Percentiles rank a stretch among this genome's conserved stretches.
phyloP scores from a whole-genome alignment of 2,113 vertebrate species.

The Glareola pratincola region DNA sequence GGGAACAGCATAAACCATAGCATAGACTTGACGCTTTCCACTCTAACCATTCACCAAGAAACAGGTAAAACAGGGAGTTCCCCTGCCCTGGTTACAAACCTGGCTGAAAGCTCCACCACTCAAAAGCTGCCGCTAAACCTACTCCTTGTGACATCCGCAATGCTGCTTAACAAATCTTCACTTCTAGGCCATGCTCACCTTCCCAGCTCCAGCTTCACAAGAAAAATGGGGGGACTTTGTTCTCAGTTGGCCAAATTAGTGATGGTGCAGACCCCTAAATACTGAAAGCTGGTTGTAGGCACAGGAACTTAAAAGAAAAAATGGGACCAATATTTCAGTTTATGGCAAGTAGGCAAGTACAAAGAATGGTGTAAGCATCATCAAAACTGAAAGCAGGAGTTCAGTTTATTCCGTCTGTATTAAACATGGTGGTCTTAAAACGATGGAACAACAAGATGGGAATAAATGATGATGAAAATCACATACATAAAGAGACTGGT shows the following conservation, averaged over 20 bases:
- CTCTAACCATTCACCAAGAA: neutral
- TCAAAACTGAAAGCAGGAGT: neutral
- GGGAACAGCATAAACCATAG: neutral
- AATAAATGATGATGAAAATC: neutral
- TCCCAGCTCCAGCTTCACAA: neutral
- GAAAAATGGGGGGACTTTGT: neutral
- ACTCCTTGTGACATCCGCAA: neutral
- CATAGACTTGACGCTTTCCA: neutral
- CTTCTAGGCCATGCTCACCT: neutral
- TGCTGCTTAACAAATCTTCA: neutral
- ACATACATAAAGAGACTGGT: neutral
- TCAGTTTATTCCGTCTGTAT: neutral
- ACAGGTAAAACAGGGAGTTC: neutral
- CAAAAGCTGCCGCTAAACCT: neutral
- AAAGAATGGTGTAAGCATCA: neutral
- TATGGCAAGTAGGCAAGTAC: neutral
- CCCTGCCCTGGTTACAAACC: neutral
- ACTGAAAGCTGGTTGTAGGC: neutral
- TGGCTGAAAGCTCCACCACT: neutral
- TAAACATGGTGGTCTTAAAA: neutral
- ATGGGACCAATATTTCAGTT: neutral
- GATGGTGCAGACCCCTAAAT: neutral
- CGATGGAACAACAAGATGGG: neutral
- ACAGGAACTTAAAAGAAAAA: neutral
- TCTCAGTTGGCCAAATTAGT: neutral